phyloP scores from a whole-genome alignment of 2,797 vertebrate genomes.

The Neopelma chrysocephalum region DNA sequence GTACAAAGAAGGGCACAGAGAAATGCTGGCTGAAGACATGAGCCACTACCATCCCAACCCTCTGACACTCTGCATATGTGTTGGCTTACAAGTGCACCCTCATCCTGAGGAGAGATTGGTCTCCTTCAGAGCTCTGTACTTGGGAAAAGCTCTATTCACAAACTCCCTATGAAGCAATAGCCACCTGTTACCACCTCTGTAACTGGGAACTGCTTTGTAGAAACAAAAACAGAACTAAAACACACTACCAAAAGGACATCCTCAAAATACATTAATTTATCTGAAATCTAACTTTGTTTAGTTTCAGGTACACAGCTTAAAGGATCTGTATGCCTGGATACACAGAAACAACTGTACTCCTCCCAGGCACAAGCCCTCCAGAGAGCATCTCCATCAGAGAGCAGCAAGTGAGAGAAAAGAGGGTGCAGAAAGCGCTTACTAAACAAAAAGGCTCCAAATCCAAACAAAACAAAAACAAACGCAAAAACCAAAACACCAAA shows the following conservation, averaged over 20 bases:
- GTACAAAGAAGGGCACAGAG: background rate
- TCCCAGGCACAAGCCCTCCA: background rate
- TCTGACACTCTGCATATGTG: background rate
- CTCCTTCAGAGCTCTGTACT: background rate
- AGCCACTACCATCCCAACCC: background rate
- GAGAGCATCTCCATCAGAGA: background rate
- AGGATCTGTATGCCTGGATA: background rate
- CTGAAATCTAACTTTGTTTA: background rate
- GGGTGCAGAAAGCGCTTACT: background rate
- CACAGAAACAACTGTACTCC: background rate
- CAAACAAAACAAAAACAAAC: background rate
- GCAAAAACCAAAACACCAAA: background rate
- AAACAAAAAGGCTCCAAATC: background rate
- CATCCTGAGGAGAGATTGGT: fast-evolving
- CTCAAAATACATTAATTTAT: background rate
- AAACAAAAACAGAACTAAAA: background rate
- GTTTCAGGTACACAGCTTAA: background rate
- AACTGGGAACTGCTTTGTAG: background rate
- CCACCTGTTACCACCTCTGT: background rate
- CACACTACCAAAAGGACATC: background rate
- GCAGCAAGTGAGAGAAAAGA: background rate
- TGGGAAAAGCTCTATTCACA: background rate
- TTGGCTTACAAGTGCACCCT: background rate
- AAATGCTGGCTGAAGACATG: background rate
- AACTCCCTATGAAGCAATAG: background rate